phyloP scores from a whole-genome alignment of 2,797 vertebrate genomes.

The Brotula barbata region DNA sequence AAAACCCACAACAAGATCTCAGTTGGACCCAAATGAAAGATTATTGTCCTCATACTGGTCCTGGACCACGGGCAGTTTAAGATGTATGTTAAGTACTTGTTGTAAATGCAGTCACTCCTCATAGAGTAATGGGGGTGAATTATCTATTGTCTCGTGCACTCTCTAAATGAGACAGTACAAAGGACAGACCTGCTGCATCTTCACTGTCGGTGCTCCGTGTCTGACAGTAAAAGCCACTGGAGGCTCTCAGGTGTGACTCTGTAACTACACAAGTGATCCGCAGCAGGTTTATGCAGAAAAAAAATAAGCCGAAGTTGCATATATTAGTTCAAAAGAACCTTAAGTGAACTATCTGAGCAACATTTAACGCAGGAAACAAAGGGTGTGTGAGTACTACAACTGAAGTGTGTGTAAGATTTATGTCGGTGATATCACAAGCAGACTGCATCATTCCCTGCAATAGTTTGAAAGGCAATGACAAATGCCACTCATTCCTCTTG shows the following conservation, averaged over 20 bases:
- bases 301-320: background rate
- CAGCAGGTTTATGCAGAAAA: constrained; percentile 8
- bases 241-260: constrained; percentile 1
- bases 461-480: constrained; percentile 46
- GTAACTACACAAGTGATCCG: constrained; percentile 40
- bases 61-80: too few species aligned
- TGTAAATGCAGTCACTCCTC: too few species aligned
- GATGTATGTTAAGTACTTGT: too few species aligned
- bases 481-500: constrained; percentile 34
- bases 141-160: background rate
- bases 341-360: background rate
- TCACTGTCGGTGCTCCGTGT: background rate
- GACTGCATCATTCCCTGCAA: constrained; percentile 35
- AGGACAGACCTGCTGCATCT: background rate
- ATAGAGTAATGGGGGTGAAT: too few species aligned
- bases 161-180: constrained; percentile 2
- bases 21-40: too few species aligned
- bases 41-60: too few species aligned
- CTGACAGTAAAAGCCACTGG: background rate
- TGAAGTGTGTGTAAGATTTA: constrained; percentile 22
- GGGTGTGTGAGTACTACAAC: constrained; percentile 1
- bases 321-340: constrained; percentile 3
- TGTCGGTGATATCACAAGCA: constrained; percentile 25
- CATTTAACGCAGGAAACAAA: constrained; percentile 3
- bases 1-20: too few species aligned